Evolutionary conservation across 2,888 invertebrate genomes (phyloP).

Genomic region (Drosophila anomalata): DNA sequence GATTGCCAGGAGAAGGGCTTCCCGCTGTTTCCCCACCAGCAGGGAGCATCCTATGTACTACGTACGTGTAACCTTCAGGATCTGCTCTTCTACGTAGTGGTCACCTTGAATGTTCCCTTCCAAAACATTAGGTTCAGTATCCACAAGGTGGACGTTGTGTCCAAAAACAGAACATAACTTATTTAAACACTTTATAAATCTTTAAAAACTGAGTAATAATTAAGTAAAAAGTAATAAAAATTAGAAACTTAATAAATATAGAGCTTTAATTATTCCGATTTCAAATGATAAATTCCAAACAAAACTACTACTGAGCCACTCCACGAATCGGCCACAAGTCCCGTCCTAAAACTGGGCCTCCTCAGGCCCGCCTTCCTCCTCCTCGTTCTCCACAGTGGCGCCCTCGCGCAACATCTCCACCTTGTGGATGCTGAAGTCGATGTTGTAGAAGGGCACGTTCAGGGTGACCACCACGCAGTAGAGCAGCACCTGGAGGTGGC

Average conservation of each 20-base stretch:
- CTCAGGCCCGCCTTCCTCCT: conserved; percentile 42
- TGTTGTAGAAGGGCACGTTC: conserved; percentile 85
- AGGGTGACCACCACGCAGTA: conserved; percentile 87
- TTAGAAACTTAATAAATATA: background rate
- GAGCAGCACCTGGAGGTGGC: conserved; percentile 86
- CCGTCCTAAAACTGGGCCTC: background rate
- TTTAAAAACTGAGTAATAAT: background rate
- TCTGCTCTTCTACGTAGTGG: conserved; percentile 86
- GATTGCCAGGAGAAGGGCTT: conserved; percentile 87
- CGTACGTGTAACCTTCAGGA: conserved; percentile 86
- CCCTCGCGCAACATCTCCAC: conserved; percentile 74
- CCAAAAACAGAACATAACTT: background rate
- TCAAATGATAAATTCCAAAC: background rate
- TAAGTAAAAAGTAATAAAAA: background rate
- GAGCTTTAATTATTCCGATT: background rate
- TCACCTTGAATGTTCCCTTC: conserved; percentile 86
- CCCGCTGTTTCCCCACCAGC: conserved; percentile 86
- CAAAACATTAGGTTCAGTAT: conserved; percentile 86
- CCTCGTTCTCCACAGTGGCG: conserved; percentile 62
- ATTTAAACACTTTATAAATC: background rate
- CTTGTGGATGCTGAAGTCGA: conserved; percentile 85
- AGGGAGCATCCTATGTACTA: conserved; percentile 86
- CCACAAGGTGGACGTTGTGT: conserved; percentile 81
- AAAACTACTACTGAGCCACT: background rate
- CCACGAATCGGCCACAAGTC: conserved; percentile 1